These are phyloP conservation scores for Telenomus remus DNA, from an alignment of 1,140 invertebrate genomes.

Conservation along the genomic window DNA sequence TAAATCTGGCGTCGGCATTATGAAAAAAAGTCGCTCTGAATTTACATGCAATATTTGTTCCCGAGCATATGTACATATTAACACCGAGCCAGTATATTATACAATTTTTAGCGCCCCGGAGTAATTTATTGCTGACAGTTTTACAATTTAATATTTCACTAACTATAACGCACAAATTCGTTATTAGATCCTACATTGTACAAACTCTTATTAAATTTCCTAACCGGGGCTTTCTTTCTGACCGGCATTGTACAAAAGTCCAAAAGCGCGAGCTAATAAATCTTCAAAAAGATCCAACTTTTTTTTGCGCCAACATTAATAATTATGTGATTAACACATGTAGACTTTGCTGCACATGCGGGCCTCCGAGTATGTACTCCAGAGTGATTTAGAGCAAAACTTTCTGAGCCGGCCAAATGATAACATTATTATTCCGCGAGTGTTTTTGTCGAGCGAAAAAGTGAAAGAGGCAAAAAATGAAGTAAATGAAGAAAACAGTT, in stretches of 20 bases:
- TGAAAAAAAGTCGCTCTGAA: too few species aligned
- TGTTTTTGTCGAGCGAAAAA: too few species aligned
- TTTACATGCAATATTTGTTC: background rate
- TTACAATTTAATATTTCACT: slow-evolving; percentile 48
- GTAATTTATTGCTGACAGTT: slow-evolving; percentile 36
- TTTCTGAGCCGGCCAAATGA: too few species aligned
- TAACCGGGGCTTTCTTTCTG: slow-evolving; percentile 23
- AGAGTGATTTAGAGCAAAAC: too few species aligned
- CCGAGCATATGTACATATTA: slow-evolving; percentile 8
- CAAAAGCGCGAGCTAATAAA: slow-evolving; percentile 34
- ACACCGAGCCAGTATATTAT: slow-evolving; percentile 17
- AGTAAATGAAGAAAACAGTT: too few species aligned
- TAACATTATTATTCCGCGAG: too few species aligned
- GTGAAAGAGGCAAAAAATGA: too few species aligned
- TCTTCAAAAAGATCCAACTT: slow-evolving; percentile 45
- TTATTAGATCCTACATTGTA: slow-evolving; percentile 37
- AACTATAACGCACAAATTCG: slow-evolving; percentile 18
- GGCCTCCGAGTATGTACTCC: too few species aligned
- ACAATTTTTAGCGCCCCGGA: slow-evolving; percentile 14
- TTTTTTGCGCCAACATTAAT: slow-evolving; percentile 42
- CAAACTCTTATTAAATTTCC: slow-evolving; percentile 41
- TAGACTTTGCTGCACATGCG: too few species aligned
- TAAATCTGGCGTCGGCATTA: too few species aligned
- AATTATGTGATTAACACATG: slow-evolving; percentile 67
- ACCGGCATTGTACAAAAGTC: slow-evolving; percentile 25